A percentile compares a stretch with the other conserved stretches of the same genome.
Evolutionary conservation across 35 echinoderm and acorn worm genomes (phyloP).

Genomic region (Hemicentrotus pulcherrimus): DNA sequence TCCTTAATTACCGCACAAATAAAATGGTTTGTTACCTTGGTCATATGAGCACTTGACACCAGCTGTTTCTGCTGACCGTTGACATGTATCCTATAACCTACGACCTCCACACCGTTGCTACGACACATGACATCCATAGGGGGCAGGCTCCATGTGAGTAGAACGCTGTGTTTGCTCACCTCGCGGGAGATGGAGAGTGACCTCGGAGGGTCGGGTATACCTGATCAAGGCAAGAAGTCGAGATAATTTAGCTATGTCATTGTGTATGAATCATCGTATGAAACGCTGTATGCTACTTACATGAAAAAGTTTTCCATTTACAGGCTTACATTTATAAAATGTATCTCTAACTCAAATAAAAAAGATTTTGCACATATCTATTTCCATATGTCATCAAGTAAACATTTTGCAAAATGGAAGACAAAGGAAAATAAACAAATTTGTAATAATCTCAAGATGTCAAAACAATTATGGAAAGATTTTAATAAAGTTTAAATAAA

Average conservation of each 20-base stretch:
- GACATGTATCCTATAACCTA: slow-evolving; percentile 90
- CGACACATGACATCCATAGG: slow-evolving; percentile 62
- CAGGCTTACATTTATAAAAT: too few species aligned
- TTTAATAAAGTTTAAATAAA: too few species aligned
- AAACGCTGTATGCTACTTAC: neutral
- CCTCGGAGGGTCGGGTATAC: slow-evolving; percentile 64
- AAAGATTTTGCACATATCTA: too few species aligned
- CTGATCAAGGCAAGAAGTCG: slow-evolving; percentile 35
- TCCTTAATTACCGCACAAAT: neutral
- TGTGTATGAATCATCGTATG: neutral
- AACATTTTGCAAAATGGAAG: too few species aligned
- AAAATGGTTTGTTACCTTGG: slow-evolving; percentile 69
- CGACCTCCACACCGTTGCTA: slow-evolving; percentile 80
- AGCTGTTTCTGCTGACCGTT: slow-evolving; percentile 87
- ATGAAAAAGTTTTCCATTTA: neutral
- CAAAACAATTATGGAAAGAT: too few species aligned
- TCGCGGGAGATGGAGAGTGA: slow-evolving; percentile 61
- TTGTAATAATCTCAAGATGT: too few species aligned
- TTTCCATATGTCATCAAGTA: too few species aligned
- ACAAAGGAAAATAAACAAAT: too few species aligned
- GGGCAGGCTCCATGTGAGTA: slow-evolving; percentile 84
- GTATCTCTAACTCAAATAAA: too few species aligned
- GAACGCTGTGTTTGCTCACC: slow-evolving; percentile 70
- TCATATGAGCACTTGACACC: slow-evolving; percentile 82
- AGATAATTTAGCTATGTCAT: neutral